Evolutionary conservation across 2,888 invertebrate species (phyloP).

Genomic region (Ophion ellenae): DNA sequence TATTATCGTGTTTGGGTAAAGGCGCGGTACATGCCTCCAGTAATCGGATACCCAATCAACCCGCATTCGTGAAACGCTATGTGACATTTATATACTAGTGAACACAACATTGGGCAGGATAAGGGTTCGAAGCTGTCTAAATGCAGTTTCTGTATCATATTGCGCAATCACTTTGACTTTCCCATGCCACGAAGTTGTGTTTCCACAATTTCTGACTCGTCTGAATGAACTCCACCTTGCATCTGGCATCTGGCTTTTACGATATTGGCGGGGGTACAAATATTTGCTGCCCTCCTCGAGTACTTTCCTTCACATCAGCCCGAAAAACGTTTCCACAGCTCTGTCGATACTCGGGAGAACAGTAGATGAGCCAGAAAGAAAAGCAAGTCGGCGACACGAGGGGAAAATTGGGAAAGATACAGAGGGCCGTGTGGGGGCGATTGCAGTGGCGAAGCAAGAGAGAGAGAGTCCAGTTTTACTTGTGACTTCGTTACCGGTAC

Average conservation of each 20-base stretch:
- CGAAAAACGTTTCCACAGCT: background rate
- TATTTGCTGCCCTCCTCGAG: background rate
- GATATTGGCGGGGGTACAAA: background rate
- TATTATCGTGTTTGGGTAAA: slow-evolving; percentile 8
- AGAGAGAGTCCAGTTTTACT: slow-evolving; percentile 56
- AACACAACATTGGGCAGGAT: background rate
- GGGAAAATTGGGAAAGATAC: slow-evolving; percentile 19
- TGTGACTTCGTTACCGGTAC: slow-evolving; percentile 55
- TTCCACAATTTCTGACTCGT: background rate
- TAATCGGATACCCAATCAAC: slow-evolving; percentile 1
- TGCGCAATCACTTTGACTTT: background rate
- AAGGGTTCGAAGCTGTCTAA: background rate
- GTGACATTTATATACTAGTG: background rate
- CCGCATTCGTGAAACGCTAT: background rate
- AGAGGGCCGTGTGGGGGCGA: background rate
- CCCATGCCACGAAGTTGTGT: background rate
- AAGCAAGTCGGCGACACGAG: background rate
- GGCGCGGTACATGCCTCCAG: background rate
- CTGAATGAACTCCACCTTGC: background rate
- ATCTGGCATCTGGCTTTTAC: background rate
- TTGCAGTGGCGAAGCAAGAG: slow-evolving; percentile 2
- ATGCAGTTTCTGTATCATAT: background rate
- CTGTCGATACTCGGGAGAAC: slow-evolving; percentile 1
- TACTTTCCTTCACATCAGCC: background rate
- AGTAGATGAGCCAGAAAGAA: slow-evolving; percentile 2